These are phyloP conservation scores for Fabriciana adippe DNA, from an alignment of 2,888 invertebrate species.

Conservation along the genomic window DNA sequence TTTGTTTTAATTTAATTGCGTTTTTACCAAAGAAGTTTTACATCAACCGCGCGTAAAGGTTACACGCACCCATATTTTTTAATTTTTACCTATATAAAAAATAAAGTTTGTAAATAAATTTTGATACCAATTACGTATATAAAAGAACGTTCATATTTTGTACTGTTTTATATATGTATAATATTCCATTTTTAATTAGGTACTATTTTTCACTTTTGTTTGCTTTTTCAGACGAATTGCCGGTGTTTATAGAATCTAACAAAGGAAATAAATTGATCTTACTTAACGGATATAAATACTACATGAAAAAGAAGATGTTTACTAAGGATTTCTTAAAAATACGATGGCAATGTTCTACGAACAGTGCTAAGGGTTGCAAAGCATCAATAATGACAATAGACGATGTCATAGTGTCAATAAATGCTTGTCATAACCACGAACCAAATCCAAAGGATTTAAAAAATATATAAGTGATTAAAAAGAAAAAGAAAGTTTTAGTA, in stretches of 20 bases:
- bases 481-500: not conserved
- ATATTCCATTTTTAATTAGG: not conserved
- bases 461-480: not conserved
- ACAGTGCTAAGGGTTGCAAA: constrained; percentile 30
- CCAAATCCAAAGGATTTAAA: constrained; percentile 9
- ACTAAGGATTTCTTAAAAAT: constrained; percentile 8
- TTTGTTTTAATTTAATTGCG: too few relatives aligned
- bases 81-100: too few relatives aligned
- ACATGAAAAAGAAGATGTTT: constrained; percentile 22
- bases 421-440: constrained; percentile 30
- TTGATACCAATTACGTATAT: too few relatives aligned
- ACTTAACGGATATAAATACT: constrained; percentile 35
- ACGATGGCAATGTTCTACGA: constrained; percentile 32
- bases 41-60: too few relatives aligned
- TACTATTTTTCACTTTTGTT: not conserved
- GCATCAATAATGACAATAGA: constrained; percentile 44
- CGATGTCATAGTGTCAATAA: constrained; percentile 34
- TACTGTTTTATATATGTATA: too few relatives aligned
- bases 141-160: too few relatives aligned
- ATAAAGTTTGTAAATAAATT: too few relatives aligned
- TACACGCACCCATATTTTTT: too few relatives aligned
- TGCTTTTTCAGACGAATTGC: constrained; percentile 19
- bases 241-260: constrained; percentile 30
- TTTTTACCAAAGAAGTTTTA: too few relatives aligned
- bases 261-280: constrained; percentile 35